phyloP scores from a whole-genome alignment of 2,888 invertebrate species.

The Apamea anceps region DNA sequence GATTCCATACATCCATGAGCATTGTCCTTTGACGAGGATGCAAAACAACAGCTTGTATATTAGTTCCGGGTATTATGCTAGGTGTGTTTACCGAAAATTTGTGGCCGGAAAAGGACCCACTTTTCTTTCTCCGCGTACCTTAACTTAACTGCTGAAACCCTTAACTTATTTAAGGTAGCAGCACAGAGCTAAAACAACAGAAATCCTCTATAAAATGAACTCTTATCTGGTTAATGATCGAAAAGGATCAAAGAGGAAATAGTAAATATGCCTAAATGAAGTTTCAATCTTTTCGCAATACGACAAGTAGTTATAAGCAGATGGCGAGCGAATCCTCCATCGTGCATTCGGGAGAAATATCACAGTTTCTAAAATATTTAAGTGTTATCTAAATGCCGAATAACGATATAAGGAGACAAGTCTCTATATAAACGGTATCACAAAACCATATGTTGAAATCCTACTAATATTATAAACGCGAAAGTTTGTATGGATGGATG shows the following conservation, averaged over 20 bases:
- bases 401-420: background rate
- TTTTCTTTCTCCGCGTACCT: background rate
- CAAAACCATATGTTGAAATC: slow-evolving; percentile 8
- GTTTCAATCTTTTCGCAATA: background rate
- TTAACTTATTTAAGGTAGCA: background rate
- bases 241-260: background rate
- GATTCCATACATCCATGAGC: no score
- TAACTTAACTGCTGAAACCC: background rate
- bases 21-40: no score
- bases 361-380: background rate
- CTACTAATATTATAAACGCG: no score
- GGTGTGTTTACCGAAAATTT: background rate
- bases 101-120: background rate
- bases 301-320: background rate
- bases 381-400: background rate
- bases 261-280: background rate
- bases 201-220: background rate
- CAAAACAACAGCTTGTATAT: background rate
- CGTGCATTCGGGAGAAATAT: background rate
- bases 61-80: background rate
- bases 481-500: no score
- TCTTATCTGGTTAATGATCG: background rate
- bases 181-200: background rate
- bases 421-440: background rate
- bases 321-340: background rate